Conservation (phyloP, 2,888 invertebrate species). For the Lasioglossum malachurum region DNA sequence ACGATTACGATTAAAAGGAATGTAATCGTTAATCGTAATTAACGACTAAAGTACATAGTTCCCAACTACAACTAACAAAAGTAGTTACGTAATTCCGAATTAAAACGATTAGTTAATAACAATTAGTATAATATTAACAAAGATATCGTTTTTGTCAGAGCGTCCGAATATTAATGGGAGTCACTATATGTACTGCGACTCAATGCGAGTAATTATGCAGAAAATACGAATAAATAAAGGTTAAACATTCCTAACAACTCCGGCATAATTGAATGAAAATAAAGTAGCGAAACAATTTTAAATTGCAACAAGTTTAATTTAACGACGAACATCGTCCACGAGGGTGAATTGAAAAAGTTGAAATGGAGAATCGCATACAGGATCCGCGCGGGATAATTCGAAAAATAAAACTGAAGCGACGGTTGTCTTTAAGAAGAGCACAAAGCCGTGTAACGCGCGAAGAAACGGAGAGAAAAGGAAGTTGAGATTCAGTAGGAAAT, state of each 20-base stretch:
- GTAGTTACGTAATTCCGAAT: no score
- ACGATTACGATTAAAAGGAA: no score
- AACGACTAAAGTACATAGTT: no score
- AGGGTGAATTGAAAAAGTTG: background rate
- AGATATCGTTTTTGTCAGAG: no score
- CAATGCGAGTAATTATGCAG: background rate
- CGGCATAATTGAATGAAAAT: background rate
- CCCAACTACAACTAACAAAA: no score
- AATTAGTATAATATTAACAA: no score
- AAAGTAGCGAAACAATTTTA: background rate
- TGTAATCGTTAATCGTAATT: no score
- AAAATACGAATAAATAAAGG: background rate
- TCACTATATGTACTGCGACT: no score
- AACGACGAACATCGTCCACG: background rate
- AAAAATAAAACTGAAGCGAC: background rate
- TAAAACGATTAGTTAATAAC: no score
- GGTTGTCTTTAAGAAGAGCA: background rate
- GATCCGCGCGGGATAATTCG: background rate
- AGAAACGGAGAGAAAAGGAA: slow-evolving; percentile 38
- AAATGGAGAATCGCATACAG: background rate
- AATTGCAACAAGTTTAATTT: background rate
- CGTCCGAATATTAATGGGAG: no score
- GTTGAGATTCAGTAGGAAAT: slow-evolving; percentile 61
- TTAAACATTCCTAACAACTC: background rate
- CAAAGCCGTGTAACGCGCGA: background rate